Evolutionary conservation across 2,797 vertebrate genomes (phyloP), one percentile per base, ranked within the genome.

Genomic region (Diplodus sargus): DNA sequence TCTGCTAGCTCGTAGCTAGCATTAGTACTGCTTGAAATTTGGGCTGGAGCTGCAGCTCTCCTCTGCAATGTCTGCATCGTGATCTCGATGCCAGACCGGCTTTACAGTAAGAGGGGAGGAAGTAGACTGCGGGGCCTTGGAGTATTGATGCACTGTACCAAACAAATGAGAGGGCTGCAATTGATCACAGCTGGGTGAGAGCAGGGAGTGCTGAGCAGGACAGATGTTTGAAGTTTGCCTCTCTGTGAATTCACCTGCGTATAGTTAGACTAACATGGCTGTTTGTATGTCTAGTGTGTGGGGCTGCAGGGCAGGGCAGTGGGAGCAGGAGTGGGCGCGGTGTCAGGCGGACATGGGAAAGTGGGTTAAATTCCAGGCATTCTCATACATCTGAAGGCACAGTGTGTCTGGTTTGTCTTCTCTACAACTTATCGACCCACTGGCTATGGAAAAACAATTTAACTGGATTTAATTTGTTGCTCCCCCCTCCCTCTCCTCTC

Each of bases 361-460:
- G 78, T 92, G 90, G 91, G 90, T 92, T 89, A 91, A 87, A 92
- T 94, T 93, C 90, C 91, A 85, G 72, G 65, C 87, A 92, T 92
- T 92, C 89, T 91, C 87, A 54, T 82, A 74, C 87, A 89, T 90
- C 82, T 85, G 81, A 83, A 74, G 75, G 87, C 25, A 18, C 78
- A 52, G 61, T 76, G 71, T 75, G 81, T 86, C 85, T 90, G 84
- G 75, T 74, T 70, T 90, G 85, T 94, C 89, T 90, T 81, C 76
- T 92, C 91, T 83, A 90, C 90, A 85, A 89, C 79, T 91, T 89
- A 83, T 94, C 79, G 94, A 92, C 95, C 94, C 91, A 91, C 91
- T 87, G 92, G 95, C 93, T 84, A 93, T 94, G 95, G 95, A 96
- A 95, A 96, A 96, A 94, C 85, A 90, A 95, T 94, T 95, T 93